A percentile compares a stretch with the other conserved stretches of the same genome.
Conservation (phyloP, 92 coral and sea anemone genomes). For the Paragorgia papillata region DNA sequence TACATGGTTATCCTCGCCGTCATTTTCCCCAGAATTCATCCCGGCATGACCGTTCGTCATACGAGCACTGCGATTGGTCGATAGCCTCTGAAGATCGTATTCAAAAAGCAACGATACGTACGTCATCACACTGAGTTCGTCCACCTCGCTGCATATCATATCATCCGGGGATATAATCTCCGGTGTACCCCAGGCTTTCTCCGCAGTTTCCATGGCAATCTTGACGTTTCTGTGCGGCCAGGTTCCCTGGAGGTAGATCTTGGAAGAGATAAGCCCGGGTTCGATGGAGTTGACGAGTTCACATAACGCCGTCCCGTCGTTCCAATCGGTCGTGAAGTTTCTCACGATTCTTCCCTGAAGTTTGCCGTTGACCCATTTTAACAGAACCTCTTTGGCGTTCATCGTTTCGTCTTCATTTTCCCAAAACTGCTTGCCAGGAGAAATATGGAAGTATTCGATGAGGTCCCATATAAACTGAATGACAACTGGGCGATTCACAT, state of each 20-base stretch:
- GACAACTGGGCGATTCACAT: constrained; percentile 55
- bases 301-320: constrained; percentile 81
- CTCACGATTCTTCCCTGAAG: constrained; percentile 70
- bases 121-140: constrained; percentile 89
- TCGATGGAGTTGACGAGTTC: constrained; percentile 88
- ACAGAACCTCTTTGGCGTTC: constrained; percentile 75
- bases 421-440: constrained; percentile 67
- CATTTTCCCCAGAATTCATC: constrained; percentile 7
- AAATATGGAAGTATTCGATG: constrained; percentile 67
- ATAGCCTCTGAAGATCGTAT: constrained; percentile 57
- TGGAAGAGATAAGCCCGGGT: constrained; percentile 72
- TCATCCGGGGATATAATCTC: constrained; percentile 92
- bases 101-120: constrained; percentile 91
- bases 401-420: constrained; percentile 45
- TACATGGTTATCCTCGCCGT: constrained; percentile 10
- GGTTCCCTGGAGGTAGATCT: constrained; percentile 66
- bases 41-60: constrained; percentile 26
- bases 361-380: constrained; percentile 84
- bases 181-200: constrained; percentile 92
- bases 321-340: constrained; percentile 92
- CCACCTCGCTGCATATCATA: constrained; percentile 76
- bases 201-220: constrained; percentile 91
- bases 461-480: constrained; percentile 79
- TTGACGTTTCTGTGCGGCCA: constrained; percentile 82
- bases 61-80: constrained; percentile 17